These are phyloP conservation scores for Axis porcinus DNA, from an alignment of 2,113 vertebrate genomes.

Conservation along the genomic window DNA sequence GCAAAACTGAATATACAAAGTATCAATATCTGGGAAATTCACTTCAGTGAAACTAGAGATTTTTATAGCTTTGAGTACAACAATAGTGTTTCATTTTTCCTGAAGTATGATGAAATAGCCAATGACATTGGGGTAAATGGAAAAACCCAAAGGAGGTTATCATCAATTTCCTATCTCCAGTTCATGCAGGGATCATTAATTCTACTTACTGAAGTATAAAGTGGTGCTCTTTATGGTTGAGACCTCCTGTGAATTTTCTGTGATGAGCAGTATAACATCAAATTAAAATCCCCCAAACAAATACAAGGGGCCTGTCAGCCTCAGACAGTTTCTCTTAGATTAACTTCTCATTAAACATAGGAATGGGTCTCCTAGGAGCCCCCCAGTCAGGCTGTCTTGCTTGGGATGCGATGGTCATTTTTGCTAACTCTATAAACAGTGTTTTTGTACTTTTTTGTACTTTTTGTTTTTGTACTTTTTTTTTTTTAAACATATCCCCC, in stretches of 20 bases:
- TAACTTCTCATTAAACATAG: not conserved
- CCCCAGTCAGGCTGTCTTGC: not conserved
- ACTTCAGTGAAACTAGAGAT: not conserved
- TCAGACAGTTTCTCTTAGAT: not conserved
- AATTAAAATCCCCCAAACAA: conserved; percentile 2
- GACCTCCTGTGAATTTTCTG: not conserved
- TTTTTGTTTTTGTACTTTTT: not conserved
- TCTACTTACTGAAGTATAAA: conserved; percentile 25
- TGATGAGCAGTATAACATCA: conserved; percentile 10
- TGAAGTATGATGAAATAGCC: conserved; percentile 23
- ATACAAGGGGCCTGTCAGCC: not conserved
- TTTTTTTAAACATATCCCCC: not conserved
- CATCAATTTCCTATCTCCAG: not conserved
- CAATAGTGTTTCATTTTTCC: not conserved
- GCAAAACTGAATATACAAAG: not conserved
- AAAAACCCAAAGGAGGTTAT: not conserved
- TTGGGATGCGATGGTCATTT: conserved; percentile 7
- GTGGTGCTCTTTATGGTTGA: not conserved
- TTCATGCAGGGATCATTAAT: not conserved
- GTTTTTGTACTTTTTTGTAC: not conserved
- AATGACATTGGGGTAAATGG: not conserved
- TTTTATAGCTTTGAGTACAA: conserved; percentile 1
- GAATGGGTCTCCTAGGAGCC: not conserved
- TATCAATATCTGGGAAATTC: not conserved
- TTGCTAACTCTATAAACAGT: not conserved